Conservation (phyloP, 2,113 vertebrate genomes). For the Junco hyemalis region DNA sequence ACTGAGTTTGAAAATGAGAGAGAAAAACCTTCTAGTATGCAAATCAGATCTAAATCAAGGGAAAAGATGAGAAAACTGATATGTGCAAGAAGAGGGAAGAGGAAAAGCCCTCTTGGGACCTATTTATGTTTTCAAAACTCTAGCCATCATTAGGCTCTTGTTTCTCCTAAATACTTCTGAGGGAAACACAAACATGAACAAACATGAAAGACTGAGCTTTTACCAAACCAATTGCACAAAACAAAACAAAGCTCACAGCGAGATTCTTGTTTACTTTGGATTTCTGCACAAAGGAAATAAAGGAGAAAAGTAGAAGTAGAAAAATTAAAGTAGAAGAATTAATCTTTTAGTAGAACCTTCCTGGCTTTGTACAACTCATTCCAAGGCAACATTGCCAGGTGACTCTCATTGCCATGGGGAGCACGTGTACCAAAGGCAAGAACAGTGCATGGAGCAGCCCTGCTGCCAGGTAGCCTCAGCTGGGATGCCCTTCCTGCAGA, state of each 20-base stretch:
- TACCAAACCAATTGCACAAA: neutral
- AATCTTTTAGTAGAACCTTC: neutral
- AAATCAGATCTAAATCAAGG: neutral
- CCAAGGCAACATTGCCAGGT: neutral
- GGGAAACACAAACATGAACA: neutral
- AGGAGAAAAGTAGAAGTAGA: too few species aligned
- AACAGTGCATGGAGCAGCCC: neutral
- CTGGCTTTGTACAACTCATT: neutral
- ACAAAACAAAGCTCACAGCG: neutral
- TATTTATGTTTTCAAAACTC: neutral
- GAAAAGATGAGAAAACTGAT: neutral
- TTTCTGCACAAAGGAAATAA: neutral
- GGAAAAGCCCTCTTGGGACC: neutral
- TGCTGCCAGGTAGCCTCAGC: fast-evolving
- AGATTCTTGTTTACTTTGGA: neutral
- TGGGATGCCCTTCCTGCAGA: neutral
- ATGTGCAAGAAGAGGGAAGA: neutral
- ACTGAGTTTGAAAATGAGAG: neutral
- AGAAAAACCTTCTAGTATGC: neutral
- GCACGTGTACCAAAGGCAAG: neutral
- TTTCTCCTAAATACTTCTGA: neutral
- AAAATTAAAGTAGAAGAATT: neutral
- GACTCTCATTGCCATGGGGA: neutral
- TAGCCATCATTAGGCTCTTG: neutral
- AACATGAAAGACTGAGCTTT: neutral